Conservation (phyloP, 2,888 invertebrate species). For the Folsomia candida region DNA sequence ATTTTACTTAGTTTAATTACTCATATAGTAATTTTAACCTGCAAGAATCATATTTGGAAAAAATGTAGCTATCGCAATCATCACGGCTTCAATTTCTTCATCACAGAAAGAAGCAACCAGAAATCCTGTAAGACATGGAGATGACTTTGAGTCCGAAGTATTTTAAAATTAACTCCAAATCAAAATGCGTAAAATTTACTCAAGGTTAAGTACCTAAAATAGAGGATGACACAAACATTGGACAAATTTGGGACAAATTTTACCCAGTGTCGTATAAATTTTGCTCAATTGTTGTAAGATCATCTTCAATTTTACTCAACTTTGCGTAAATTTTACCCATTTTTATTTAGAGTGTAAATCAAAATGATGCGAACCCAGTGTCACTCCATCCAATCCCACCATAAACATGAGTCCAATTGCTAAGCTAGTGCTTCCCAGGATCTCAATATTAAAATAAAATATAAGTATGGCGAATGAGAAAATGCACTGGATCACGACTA, state of each 20-base stretch:
- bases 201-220: too few species aligned
- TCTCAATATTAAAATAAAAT: not conserved
- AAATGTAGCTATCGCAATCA: slow-evolving; percentile 54
- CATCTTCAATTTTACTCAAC: too few species aligned
- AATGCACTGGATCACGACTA: not conserved
- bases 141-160: not conserved
- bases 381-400: not conserved
- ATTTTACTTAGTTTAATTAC: not conserved
- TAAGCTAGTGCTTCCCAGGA: not conserved
- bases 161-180: not conserved
- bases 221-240: too few species aligned
- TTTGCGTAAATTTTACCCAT: too few species aligned
- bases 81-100: slow-evolving; percentile 86
- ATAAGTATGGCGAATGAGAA: not conserved
- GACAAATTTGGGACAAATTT: too few species aligned
- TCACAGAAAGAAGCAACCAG: slow-evolving; percentile 89
- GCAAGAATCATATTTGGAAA: slow-evolving; percentile 39
- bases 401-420: not conserved
- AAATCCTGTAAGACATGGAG: slow-evolving; percentile 61
- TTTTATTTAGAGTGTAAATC: too few species aligned
- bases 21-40: slow-evolving; percentile 7
- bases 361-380: too few species aligned
- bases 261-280: too few species aligned
- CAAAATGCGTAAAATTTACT: too few species aligned
- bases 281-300: too few species aligned